Conservation (phyloP, 2,797 vertebrate genomes). For the Prunella strophiata region DNA sequence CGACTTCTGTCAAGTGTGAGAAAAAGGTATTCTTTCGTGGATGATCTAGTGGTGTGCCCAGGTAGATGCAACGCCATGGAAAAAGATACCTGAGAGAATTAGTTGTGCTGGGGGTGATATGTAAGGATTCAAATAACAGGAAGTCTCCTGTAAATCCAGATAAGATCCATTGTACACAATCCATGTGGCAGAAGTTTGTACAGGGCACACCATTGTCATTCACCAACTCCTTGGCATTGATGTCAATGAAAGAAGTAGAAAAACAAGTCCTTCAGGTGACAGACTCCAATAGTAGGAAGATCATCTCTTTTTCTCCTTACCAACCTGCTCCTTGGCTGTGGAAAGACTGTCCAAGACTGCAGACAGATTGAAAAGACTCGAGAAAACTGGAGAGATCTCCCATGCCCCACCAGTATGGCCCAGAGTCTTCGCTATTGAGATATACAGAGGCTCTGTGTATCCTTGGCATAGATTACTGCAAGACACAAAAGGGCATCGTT, state of each 20-base stretch:
- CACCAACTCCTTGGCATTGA: neutral
- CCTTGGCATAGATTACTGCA: neutral
- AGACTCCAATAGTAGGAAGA: neutral
- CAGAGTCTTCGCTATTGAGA: neutral
- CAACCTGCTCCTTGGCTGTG: neutral
- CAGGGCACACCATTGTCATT: neutral
- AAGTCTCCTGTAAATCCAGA: neutral
- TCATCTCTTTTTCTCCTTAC: neutral
- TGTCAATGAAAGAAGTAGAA: neutral
- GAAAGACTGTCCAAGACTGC: neutral
- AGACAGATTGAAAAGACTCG: neutral
- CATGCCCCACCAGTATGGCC: neutral
- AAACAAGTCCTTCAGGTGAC: neutral
- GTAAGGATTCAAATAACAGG: neutral
- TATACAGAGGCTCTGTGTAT: neutral
- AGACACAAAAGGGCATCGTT: rapidly evolving
- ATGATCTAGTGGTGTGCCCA: neutral
- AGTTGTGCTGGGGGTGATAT: neutral
- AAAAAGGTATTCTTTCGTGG: neutral
- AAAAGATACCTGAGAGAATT: neutral
- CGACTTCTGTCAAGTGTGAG: neutral
- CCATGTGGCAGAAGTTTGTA: neutral
- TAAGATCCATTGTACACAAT: neutral
- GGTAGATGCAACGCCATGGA: neutral
- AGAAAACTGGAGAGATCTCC: neutral